A percentile compares a stretch with the other conserved stretches of the same genome.
phyloP scores from a whole-genome alignment of 2,113 vertebrate genomes.

The Empidonax alnorum region DNA sequence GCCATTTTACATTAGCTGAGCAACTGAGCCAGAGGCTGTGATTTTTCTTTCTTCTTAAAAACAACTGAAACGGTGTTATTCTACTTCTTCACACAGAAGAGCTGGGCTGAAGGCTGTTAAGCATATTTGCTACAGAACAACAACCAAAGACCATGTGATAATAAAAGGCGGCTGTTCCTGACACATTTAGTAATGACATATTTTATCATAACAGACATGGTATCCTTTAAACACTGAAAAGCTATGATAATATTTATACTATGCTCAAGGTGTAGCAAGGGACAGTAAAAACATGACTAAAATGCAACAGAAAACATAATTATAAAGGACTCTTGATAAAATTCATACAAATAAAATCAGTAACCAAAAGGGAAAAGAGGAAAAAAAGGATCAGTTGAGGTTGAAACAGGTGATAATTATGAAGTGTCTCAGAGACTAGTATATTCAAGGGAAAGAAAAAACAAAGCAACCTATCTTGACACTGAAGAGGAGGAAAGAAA shows the following conservation, averaged over 20 bases:
- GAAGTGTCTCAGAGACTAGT: not conserved
- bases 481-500: not conserved
- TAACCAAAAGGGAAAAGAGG: not conserved
- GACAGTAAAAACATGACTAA: constrained; percentile 53
- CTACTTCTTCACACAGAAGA: not conserved
- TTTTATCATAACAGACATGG: constrained; percentile 37
- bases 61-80: not conserved
- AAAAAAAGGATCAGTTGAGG: not conserved
- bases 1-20: not conserved
- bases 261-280: constrained; percentile 26
- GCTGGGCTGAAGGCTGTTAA: not conserved
- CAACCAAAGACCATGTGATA: not conserved
- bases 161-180: not conserved
- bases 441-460: not conserved
- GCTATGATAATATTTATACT: constrained; percentile 36
- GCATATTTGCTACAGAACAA: constrained; percentile 3
- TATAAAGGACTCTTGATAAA: constrained; percentile 15
- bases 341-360: constrained; percentile 42
- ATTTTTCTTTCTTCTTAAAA: constrained; percentile 41
- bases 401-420: not conserved
- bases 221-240: constrained; percentile 51
- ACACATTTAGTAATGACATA: constrained; percentile 43
- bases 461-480: not conserved
- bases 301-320: constrained; percentile 48
- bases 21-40: not conserved